Evolutionary conservation across 2,113 vertebrate species (phyloP).

Genomic region (Alligator mississippiensis): DNA sequence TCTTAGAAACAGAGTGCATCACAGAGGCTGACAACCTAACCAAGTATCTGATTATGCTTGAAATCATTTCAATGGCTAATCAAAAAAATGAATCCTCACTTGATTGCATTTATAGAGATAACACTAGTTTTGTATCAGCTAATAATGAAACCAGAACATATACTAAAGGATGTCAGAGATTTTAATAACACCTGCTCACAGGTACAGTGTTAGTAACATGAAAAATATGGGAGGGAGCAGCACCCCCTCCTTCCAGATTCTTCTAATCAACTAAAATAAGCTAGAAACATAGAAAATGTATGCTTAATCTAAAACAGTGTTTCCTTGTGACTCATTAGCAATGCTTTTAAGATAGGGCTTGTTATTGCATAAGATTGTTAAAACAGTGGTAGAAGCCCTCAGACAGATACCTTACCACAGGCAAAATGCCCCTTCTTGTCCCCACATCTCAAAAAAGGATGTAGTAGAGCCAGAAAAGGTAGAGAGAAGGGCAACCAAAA

Average conservation of each 20-base stretch:
- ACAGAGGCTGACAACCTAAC: conserved; percentile 77
- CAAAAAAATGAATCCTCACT: conserved; percentile 80
- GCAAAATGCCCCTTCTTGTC: too few species aligned
- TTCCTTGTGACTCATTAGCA: not conserved
- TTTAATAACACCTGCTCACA: conserved; percentile 64
- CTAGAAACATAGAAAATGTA: not conserved
- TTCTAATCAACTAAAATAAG: conserved; percentile 53
- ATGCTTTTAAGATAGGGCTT: not conserved
- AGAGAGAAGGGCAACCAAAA: too few species aligned
- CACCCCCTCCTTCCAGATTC: conserved; percentile 27
- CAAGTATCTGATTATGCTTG: conserved; percentile 80
- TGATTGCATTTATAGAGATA: conserved; percentile 77
- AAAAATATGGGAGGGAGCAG: conserved; percentile 54
- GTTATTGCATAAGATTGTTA: not conserved
- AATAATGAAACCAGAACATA: conserved; percentile 79
- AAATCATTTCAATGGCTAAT: conserved; percentile 83
- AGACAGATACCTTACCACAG: too few species aligned
- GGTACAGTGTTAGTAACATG: conserved; percentile 74
- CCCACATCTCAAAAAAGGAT: too few species aligned
- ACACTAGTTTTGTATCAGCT: conserved; percentile 76
- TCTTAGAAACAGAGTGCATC: conserved; percentile 62
- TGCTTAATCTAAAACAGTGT: not conserved
- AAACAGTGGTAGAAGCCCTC: not conserved
- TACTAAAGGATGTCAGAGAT: conserved; percentile 46
- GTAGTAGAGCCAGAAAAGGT: too few species aligned